Evolutionary conservation across 2,888 invertebrate genomes (phyloP).

Genomic region (Sicus ferrugineus): DNA sequence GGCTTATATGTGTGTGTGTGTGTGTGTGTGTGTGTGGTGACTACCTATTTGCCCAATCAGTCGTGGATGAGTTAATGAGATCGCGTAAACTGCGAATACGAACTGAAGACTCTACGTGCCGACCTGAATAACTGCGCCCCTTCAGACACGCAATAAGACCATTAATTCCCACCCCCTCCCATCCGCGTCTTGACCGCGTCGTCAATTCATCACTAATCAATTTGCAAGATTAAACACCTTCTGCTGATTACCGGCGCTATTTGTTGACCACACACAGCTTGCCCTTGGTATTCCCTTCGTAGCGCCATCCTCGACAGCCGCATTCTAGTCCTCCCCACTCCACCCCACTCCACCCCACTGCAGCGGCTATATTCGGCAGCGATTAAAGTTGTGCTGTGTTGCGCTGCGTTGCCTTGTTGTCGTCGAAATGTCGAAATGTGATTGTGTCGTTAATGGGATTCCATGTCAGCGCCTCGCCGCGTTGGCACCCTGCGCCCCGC

Average conservation of each 20-base stretch:
- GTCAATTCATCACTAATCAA: conserved; percentile 13
- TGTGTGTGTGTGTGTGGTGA: too few species aligned
- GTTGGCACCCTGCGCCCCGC: too few species aligned
- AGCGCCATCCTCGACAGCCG: neutral
- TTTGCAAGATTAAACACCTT: neutral
- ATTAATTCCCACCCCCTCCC: too few species aligned
- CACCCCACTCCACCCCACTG: neutral
- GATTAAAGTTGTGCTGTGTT: neutral
- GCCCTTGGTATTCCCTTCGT: conserved; percentile 17
- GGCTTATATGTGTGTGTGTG: too few species aligned
- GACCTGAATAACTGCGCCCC: too few species aligned
- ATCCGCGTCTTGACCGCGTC: neutral
- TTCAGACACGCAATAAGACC: too few species aligned
- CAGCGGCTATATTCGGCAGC: neutral
- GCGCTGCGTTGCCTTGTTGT: conserved; percentile 45
- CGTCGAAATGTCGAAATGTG: conserved; percentile 57
- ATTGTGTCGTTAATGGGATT: conserved; percentile 43
- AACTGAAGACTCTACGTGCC: too few species aligned
- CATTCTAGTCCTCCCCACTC: neutral
- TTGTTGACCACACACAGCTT: too few species aligned
- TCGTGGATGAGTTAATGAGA: too few species aligned
- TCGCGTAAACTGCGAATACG: too few species aligned
- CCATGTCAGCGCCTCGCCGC: conserved; percentile 29
- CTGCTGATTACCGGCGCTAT: too few species aligned
- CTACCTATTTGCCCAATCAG: too few species aligned